phyloP scores from a whole-genome alignment of 2,888 invertebrate species.

The Agriopis aurantiaria region DNA sequence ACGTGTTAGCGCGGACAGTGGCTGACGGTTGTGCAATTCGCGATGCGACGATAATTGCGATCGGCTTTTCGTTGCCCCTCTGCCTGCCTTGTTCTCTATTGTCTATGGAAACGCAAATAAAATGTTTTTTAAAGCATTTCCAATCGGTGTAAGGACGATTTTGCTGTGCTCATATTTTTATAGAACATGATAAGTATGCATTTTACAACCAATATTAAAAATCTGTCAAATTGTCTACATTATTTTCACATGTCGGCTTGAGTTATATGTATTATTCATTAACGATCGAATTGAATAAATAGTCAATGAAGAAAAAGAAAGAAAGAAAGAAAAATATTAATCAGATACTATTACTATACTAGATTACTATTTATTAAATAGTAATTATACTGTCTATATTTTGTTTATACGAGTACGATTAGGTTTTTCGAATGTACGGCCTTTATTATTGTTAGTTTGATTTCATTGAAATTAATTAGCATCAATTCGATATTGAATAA shows the following conservation, averaged over 20 bases:
- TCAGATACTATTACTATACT: no score
- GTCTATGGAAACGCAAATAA: not conserved
- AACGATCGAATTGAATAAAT: not conserved
- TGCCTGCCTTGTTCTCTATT: not conserved
- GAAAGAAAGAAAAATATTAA: no score
- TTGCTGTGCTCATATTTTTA: not conserved
- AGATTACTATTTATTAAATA: no score
- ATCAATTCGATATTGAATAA: not conserved
- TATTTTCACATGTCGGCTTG: not conserved
- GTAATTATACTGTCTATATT: not conserved
- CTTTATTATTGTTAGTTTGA: not conserved
- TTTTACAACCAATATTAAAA: not conserved
- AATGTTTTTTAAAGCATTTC: not conserved
- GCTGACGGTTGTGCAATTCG: constrained; percentile 68
- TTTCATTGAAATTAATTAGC: not conserved
- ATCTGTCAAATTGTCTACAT: not conserved
- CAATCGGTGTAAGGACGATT: not conserved
- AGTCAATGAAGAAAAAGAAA: no score
- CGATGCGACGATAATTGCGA: constrained; percentile 65
- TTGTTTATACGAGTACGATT: not conserved
- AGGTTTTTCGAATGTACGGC: not conserved
- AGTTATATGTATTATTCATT: not conserved
- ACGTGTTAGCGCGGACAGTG: constrained; percentile 66
- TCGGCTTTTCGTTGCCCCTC: constrained; percentile 41
- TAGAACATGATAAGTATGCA: not conserved